Evolutionary conservation across 2,888 invertebrate genomes (phyloP), one percentile per base, ranked within the genome.

Genomic region (Dryadula phaetusa): DNA sequence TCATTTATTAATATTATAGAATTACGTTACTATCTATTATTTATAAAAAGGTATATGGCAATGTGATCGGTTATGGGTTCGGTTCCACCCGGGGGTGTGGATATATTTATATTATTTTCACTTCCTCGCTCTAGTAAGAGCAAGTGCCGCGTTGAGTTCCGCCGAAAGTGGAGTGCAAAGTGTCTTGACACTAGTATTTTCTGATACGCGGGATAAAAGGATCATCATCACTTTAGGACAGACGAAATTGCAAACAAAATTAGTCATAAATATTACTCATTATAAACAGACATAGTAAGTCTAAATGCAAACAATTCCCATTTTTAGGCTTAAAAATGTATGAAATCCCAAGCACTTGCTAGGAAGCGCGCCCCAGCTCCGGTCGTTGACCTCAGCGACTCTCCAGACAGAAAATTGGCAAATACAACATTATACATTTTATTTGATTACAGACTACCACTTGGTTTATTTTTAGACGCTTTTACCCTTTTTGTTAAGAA

Each of bases 351-450:
- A 40, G 40, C 56, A n/a, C 40, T 37, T 34, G 54, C 22, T 56
- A 56, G 56, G 40, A 56, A 56, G 56, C 22, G 12, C 8, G 3
- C 22, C 37, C 14, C 37, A n/a, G 37, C 20, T 22, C 56, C 8
- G 56, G 56, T 56, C 56, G 16, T 56, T 22, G 56, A 10, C 20
- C 56, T n/a, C 34, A 4, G 25, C 22, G 40, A 40, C 16, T 8
- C 44, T 22, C 22, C 56, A 56, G 56, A 56, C 56, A 56, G 56
- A 56, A 56, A 22, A 56, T 56, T 56, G 40, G n/a, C 40, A 56
- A 56, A 56, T n/a, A 40, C 22, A 22, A 40, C 56, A 22, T 56
- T 56, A 54, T 54, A 25, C 25, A 16, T 56, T 56, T 40, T 22
- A 56, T 56, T 56, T 56, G 56, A 56, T 56, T 56, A 56, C 56